Evolutionary conservation across 2,797 vertebrate species (phyloP).

Genomic region (Fistularia commersonii): DNA sequence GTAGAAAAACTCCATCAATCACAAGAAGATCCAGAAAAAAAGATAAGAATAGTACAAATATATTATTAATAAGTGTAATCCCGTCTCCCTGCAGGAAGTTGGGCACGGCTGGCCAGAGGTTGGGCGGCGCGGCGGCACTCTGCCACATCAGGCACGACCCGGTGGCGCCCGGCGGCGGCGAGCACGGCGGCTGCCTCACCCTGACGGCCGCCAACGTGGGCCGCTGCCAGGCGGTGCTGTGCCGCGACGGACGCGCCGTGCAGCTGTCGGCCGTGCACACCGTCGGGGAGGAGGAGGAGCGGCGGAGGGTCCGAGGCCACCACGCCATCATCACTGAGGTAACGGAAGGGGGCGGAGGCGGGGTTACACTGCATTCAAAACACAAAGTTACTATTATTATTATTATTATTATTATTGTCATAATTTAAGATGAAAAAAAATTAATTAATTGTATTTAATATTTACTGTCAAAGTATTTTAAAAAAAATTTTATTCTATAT

Average conservation of each 20-base stretch:
- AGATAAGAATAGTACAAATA: too few species aligned
- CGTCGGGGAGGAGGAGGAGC: conserved; percentile 84
- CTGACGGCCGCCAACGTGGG: conserved; percentile 90
- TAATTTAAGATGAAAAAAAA: too few species aligned
- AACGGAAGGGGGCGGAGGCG: conserved; percentile 13
- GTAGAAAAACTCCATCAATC: too few species aligned
- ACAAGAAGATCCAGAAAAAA: too few species aligned
- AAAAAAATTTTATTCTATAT: neutral
- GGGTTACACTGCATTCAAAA: too few species aligned
- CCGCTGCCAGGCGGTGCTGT: conserved; percentile 90
- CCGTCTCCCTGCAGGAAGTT: conserved; percentile 80
- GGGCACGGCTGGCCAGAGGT: conserved; percentile 94
- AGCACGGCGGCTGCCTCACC: conserved; percentile 89
- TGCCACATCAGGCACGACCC: conserved; percentile 93
- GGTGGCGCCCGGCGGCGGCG: conserved; percentile 78
- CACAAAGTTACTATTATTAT: too few species aligned
- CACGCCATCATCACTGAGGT: conserved; percentile 97
- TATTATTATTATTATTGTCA: too few species aligned
- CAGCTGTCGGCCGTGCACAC: conserved; percentile 84
- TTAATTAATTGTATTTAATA: too few species aligned
- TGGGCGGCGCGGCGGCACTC: conserved; percentile 91
- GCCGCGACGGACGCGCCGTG: conserved; percentile 88
- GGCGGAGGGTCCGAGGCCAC: conserved; percentile 84
- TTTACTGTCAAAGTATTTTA: too few species aligned
- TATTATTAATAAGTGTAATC: neutral